Conservation (phyloP, 2,888 invertebrate species). For the Lamproptera curius region DNA sequence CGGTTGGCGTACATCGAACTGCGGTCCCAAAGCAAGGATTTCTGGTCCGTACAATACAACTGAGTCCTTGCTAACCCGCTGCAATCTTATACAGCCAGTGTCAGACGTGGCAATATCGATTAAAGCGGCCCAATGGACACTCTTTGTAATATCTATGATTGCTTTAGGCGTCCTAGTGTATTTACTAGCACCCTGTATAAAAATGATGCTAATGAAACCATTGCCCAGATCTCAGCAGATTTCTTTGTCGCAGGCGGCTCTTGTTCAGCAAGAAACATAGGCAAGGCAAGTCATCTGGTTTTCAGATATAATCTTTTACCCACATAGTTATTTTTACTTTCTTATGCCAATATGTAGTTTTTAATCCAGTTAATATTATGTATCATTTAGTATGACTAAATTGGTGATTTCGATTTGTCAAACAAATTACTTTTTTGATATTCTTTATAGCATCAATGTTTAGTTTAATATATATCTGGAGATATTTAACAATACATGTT, state of each 20-base stretch:
- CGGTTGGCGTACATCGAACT: slow-evolving; percentile 59
- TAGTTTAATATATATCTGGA: not conserved
- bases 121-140: slow-evolving; percentile 59
- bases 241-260: slow-evolving; percentile 56
- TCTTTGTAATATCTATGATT: slow-evolving; percentile 54
- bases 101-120: slow-evolving; percentile 50
- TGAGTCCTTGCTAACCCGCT: slow-evolving; percentile 39
- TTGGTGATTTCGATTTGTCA: not conserved
- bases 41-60: slow-evolving; percentile 57
- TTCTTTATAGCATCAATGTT: not conserved
- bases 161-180: slow-evolving; percentile 54
- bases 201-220: slow-evolving; percentile 42
- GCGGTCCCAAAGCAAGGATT: slow-evolving; percentile 57
- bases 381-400: not conserved
- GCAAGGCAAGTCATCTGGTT: not conserved
- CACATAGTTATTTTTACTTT: not conserved
- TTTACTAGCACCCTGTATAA: slow-evolving; percentile 56
- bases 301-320: not conserved
- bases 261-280: slow-evolving; percentile 51
- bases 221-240: slow-evolving; percentile 48
- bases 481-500: no score
- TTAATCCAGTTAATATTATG: no score
- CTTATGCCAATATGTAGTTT: no score
- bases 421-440: not conserved
- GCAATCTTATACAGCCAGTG: slow-evolving; percentile 38